Evolutionary conservation across 2,113 vertebrate genomes (phyloP).

Genomic region (Hipposideros armiger): DNA sequence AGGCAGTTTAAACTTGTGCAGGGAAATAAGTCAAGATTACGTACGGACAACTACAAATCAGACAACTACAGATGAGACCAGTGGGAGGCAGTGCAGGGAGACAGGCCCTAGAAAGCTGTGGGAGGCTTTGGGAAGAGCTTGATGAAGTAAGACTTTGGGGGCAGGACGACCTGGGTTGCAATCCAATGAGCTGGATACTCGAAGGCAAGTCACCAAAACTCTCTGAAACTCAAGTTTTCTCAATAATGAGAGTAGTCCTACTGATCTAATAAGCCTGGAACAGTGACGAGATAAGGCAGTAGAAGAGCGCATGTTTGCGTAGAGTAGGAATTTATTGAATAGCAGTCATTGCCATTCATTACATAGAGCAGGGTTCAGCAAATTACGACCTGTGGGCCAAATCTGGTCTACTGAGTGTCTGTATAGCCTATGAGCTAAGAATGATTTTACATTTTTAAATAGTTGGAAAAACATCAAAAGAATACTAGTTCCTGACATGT

Average conservation of each 20-base stretch:
- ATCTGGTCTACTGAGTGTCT: background rate
- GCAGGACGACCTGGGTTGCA: background rate
- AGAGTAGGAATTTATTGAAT: background rate
- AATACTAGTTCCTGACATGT: background rate
- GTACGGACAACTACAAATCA: background rate
- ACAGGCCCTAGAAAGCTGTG: background rate
- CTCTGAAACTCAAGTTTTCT: conserved; percentile 8
- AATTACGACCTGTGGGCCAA: background rate
- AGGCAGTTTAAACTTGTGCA: background rate
- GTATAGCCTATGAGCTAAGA: background rate
- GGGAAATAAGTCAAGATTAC: background rate
- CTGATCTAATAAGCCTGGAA: background rate
- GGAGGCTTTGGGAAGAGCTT: background rate
- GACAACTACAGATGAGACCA: background rate
- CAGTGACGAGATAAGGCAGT: background rate
- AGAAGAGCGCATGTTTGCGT: background rate
- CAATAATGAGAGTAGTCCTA: background rate
- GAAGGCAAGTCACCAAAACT: background rate
- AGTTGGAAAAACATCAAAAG: background rate
- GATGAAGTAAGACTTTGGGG: background rate
- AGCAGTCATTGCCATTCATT: background rate
- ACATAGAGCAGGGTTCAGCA: background rate
- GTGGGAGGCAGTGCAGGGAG: background rate
- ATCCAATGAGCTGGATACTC: background rate
- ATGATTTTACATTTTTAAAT: background rate